Evolutionary conservation across 2,113 vertebrate genomes (phyloP), one percentile per base, ranked within the genome.

Genomic region (Asarcornis scutulata): DNA sequence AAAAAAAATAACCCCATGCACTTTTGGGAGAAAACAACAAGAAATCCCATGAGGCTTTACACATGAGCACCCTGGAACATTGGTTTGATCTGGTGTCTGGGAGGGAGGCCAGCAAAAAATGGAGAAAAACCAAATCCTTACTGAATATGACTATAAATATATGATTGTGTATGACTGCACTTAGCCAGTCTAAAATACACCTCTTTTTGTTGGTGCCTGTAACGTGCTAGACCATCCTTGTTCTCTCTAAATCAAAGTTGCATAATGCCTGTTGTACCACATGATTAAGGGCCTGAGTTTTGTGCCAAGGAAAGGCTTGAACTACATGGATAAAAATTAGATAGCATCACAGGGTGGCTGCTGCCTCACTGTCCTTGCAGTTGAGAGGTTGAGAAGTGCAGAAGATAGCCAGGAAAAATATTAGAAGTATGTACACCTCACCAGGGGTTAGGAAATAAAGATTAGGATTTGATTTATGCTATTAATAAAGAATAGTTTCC

Each of bases 231-330:
- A 23, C 13, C 44, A 22, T 15, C 64, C 23, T 18, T 32, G 63
- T 32, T 50, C 52, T 52, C 60, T 40, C 46, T 56, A 23, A 86
- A 42, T 17, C 56, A 36, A 31, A 48, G 58, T 42, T 56, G 5
- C 2, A 0, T 23, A 42, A 40, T 1, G 8, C 21, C 62, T 9
- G 8, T 6, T 7, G 25, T 15, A 46, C 23, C 29, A 26, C 64
- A 25, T 1, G 1, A 25, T 21, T 14, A 5, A 27, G 32, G 25
- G 83, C 46, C 36, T 3, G 17, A 14, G 36, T 21, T 13, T 3
- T 1, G 9, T 20, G 34, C 77, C 29, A 3, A 21, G 17, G 29
- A 50, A 82, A 38, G 40, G 77, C 1, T 7, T 18, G 5, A 27
- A 8, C 4, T 1, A 23, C 22, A 11, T 2, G 10, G 17, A 23